Conservation (phyloP, 53 echinoderm and acorn worm species). For the Astropecten irregularis region DNA sequence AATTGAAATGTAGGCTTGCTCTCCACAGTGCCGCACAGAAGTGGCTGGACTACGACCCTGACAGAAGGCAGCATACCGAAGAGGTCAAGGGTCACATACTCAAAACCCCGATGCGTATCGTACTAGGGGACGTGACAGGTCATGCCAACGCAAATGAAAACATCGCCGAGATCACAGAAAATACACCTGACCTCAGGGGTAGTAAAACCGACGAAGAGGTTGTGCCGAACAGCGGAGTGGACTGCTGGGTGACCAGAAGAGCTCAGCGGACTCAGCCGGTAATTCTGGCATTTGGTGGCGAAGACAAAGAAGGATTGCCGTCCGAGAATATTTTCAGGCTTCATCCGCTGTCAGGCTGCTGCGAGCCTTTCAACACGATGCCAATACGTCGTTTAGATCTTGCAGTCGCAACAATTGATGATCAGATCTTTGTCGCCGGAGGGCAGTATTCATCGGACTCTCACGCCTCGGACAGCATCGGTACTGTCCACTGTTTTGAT, state of each 20-base stretch:
- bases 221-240: background rate
- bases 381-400: constrained; percentile 61
- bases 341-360: constrained; percentile 39
- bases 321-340: constrained; percentile 37
- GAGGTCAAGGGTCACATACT: constrained; percentile 25
- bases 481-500: constrained; percentile 74
- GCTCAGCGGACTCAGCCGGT: constrained; percentile 3
- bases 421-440: constrained; percentile 64
- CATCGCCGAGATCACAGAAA: background rate
- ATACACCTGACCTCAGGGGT: too few relatives aligned
- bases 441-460: constrained; percentile 82
- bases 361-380: constrained; percentile 54
- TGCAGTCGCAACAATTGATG: constrained; percentile 22
- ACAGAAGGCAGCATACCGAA: constrained; percentile 19
- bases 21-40: constrained; percentile 29
- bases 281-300: constrained; percentile 57
- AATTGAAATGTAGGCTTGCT: constrained; percentile 10
- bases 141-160: background rate
- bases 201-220: background rate
- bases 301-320: constrained; percentile 53
- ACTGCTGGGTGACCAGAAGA: constrained; percentile 7
- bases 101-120: constrained; percentile 4
- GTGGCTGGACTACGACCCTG: constrained; percentile 42
- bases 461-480: constrained; percentile 83
- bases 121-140: background rate